Base-by-base conservation (phyloP, 2,888 invertebrate genomes). In the Nomada fabriciana region DNA sequence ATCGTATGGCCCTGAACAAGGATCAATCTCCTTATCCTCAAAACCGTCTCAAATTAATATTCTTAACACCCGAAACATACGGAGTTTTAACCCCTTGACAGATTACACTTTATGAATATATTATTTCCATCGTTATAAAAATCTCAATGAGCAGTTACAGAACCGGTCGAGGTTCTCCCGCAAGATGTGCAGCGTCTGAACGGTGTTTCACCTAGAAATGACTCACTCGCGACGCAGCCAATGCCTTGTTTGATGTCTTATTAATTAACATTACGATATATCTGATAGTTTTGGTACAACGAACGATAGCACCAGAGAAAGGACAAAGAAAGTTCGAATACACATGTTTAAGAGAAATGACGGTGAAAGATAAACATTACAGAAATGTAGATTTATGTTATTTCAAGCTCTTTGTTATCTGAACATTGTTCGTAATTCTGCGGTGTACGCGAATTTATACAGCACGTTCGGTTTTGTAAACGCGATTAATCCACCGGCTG, bases 71-170 rank as follows among this genome's bases (percentile, higher is more conserved):
- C 7, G 36, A 7, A 36, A 7, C 36, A 9, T 36, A 36, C 36
- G 9, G 36, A 36, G 36, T 5, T 36, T 36, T 36, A 36, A 36
- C 36, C 36, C 29, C 7, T 7, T 36, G 36, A 7, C 36, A 36
- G 36, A 36, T 36, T 36, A 7, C 36, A 36, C 36, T 7, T 7
- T 7, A 7, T 36, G 36, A 36, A 36, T 36, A 36, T 36, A 36
- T 9, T 36, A 7, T 5, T 7, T 36, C 36, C 36, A 36, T 7
- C 36, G 7, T 36, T 36, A 36, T 0, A 78, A 85, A 85, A 85
- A 80, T 86, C 74, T 53, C 76, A 68, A 71, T 71, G 70, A 86
- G 72, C 83, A 76, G 76, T 83, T 81, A 67, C 23, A 53, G 43
- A 83, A 84, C 85, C 79, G 79, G 82, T 78, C 60, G 68, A 71